phyloP scores from a whole-genome alignment of 2,888 invertebrate genomes.

The Nipponacmea schrenckii region DNA sequence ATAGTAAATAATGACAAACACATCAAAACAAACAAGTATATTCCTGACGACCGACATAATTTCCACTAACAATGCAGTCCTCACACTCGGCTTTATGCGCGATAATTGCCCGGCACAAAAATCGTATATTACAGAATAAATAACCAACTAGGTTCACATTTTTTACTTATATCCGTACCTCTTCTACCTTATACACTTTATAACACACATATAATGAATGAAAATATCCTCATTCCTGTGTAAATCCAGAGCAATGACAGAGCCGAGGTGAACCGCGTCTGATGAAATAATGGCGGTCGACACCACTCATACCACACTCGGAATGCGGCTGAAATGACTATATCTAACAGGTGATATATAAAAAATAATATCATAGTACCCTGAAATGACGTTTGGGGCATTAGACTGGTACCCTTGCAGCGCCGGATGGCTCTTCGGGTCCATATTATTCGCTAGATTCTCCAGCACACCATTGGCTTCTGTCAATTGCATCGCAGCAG shows the following conservation, averaged over 20 bases:
- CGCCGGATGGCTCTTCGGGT: constrained; percentile 70
- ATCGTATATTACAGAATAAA: too few species aligned
- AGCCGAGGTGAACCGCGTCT: constrained; percentile 34
- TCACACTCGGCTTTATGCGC: too few species aligned
- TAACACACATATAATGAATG: not conserved
- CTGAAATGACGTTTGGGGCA: constrained; percentile 68
- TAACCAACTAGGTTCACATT: not conserved
- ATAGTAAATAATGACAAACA: too few species aligned
- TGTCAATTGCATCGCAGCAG: constrained; percentile 57
- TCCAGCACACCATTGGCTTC: constrained; percentile 49
- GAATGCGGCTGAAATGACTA: constrained; percentile 9
- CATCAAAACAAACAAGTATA: too few species aligned
- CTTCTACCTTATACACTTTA: not conserved
- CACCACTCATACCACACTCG: constrained; percentile 18
- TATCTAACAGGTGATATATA: constrained; percentile 15
- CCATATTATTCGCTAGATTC: constrained; percentile 68
- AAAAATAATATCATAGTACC: constrained; percentile 69
- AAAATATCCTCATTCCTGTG: not conserved
- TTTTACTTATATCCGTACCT: not conserved
- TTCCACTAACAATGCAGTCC: too few species aligned
- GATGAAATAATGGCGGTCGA: constrained; percentile 37
- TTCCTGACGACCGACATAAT: too few species aligned
- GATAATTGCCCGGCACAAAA: too few species aligned
- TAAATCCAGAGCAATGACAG: constrained; percentile 12
- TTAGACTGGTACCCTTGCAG: constrained; percentile 69